These are phyloP conservation scores for Bilobella aurantiaca DNA, from an alignment of 1,140 invertebrate species.

Conservation along the genomic window DNA sequence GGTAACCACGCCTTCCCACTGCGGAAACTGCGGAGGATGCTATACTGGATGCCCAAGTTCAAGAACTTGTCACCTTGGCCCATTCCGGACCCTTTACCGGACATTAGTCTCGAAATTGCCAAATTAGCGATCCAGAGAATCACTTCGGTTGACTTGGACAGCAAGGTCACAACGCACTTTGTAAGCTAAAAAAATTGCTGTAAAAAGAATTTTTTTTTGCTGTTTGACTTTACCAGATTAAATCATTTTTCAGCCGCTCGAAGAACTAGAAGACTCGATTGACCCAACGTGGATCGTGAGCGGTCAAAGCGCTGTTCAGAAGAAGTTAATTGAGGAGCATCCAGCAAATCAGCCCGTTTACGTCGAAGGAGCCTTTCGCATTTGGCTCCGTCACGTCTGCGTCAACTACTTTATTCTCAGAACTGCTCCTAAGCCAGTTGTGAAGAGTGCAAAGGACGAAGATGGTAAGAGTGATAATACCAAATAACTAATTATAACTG, in stretches of 20 bases:
- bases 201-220: constrained; percentile 3
- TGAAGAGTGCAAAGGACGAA: constrained; percentile 41
- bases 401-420: constrained; percentile 79
- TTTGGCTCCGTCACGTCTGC: constrained; percentile 63
- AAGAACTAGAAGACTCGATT: constrained; percentile 56
- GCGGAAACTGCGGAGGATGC: constrained; percentile 77
- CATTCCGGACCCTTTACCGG: constrained; percentile 61
- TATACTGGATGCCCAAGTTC: constrained; percentile 98
- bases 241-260: constrained; percentile 8
- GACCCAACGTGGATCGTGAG: constrained; percentile 92
- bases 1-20: constrained; percentile 64
- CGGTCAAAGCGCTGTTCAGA: constrained; percentile 69
- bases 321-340: constrained; percentile 60
- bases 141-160: constrained; percentile 68
- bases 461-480: constrained; percentile 58
- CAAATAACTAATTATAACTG: too few species aligned
- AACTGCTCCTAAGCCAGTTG: constrained; percentile 48
- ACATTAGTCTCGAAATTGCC: constrained; percentile 67
- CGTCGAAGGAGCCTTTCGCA: constrained; percentile 75
- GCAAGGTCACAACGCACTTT: constrained; percentile 57
- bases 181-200: constrained; percentile 39
- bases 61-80: constrained; percentile 82
- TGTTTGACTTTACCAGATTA: not conserved
- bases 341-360: constrained; percentile 57
- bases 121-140: constrained; percentile 76